Evolutionary conservation across 2,113 vertebrate genomes (phyloP), one percentile per base, ranked within the genome.

Genomic region (Athene noctua): DNA sequence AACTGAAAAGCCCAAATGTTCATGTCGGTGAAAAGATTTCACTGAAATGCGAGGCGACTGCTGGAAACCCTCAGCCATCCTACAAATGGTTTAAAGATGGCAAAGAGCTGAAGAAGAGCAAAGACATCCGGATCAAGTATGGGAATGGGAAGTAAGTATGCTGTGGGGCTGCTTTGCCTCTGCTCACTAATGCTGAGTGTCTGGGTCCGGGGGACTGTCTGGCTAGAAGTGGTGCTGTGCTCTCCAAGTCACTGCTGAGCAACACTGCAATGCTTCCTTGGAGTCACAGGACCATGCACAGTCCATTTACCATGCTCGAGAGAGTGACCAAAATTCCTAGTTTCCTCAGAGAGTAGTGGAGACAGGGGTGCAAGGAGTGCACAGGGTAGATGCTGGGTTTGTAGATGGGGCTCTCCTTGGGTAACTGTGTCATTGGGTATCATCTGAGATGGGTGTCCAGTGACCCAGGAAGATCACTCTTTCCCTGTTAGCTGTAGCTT

Each of bases 71-170:
- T 91, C 94, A 96, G 93, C 99, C 98, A 2, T 98, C 98, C 97
- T 99, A 99, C 98, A 99, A 97, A 55, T 99, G 99, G 99, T 99
- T 99, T 98, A 99, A 99, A 98, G 99, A 99, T 11, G 99, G 99
- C 96, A 99, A 97, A 96, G 99, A 99, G 96, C 98, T 99, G 96
- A 99, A 99, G 98, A 99, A 98, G 96, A 99, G 98, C 96, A 98
- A 98, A 73, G 98, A 99, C 96, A 98, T 99, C 94, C 98, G 98
- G 96, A 99, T 99, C 98, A 99, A 97, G 98, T 98, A 95, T 47
- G 97, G 98, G 75, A 98, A 98, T 25, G 98, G 97, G 97, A 98
- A 97, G 99, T 99, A 97, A 99, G 99, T 98, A 90, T 32, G 62
- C 61, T 40, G 16, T 0, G 5, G 58, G 70, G 40, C 46, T 85